phyloP scores from a whole-genome alignment of 2,888 invertebrate species.

The Oscheius sp. region DNA sequence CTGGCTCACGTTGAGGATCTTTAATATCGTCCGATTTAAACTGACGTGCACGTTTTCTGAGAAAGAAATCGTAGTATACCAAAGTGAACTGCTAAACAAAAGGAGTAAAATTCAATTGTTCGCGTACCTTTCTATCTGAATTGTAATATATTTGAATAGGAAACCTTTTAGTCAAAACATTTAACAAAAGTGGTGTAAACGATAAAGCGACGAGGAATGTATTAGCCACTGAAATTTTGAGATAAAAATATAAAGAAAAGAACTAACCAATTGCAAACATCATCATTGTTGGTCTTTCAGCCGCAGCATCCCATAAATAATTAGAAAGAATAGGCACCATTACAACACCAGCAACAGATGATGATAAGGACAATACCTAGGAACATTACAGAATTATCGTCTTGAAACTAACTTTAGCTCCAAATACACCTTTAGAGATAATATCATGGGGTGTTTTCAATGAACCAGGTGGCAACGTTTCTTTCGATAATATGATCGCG shows the following conservation, averaged over 20 bases:
- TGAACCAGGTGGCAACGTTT: conserved; percentile 56
- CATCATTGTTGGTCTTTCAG: conserved; percentile 65
- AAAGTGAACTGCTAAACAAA: conserved; percentile 65
- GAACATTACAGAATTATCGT: background rate
- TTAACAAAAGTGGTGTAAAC: conserved; percentile 70
- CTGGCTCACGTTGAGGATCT: conserved; percentile 59
- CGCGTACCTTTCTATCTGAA: conserved; percentile 55
- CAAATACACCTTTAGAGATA: conserved; percentile 57
- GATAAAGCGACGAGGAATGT: conserved; percentile 66
- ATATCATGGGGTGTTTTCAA: conserved; percentile 60
- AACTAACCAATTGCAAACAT: conserved; percentile 49
- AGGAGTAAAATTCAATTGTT: background rate
- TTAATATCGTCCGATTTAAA: conserved; percentile 66
- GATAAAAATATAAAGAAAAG: background rate
- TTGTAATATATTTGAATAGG: conserved; percentile 70
- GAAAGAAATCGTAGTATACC: conserved; percentile 69
- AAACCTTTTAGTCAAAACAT: conserved; percentile 70
- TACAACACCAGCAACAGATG: conserved; percentile 64
- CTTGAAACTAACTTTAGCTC: conserved; percentile 62
- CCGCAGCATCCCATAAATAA: conserved; percentile 65
- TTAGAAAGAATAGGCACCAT: conserved; percentile 69
- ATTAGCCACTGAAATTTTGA: conserved; percentile 62
- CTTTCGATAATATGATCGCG: conserved; percentile 59
- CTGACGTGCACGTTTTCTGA: conserved; percentile 64
- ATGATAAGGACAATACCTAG: conserved; percentile 65